Evolutionary conservation across 2,113 vertebrate genomes (phyloP).

Genomic region (Psettodes erumei): DNA sequence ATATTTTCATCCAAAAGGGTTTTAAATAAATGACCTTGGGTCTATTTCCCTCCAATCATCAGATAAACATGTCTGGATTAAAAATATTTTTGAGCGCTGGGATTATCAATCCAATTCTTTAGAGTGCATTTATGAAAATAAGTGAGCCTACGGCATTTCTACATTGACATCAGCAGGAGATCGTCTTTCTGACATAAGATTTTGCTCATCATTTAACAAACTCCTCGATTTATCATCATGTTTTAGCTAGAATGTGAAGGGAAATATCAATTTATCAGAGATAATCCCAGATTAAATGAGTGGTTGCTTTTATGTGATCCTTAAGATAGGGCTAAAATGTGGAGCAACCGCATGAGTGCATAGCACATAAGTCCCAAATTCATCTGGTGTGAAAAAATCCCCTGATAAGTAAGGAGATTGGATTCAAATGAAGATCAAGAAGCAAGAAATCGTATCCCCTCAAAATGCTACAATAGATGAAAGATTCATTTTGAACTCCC

Average conservation of each 20-base stretch:
- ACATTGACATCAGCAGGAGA: constrained; percentile 27
- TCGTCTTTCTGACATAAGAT: constrained; percentile 39
- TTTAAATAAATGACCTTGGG: constrained; percentile 44
- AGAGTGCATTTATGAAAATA: constrained; percentile 68
- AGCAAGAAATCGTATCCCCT: neutral
- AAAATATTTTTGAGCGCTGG: constrained; percentile 55
- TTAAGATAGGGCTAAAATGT: constrained; percentile 15
- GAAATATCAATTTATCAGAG: constrained; percentile 20
- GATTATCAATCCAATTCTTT: constrained; percentile 75
- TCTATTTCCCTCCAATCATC: constrained; percentile 30
- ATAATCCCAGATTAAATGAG: constrained; percentile 31
- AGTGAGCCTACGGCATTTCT: constrained; percentile 37
- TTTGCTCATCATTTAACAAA: constrained; percentile 19
- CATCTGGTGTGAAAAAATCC: constrained; percentile 1
- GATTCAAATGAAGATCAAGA: too few relatives aligned
- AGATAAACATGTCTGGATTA: constrained; percentile 63
- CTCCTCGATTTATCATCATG: constrained; percentile 22
- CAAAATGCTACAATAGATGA: constrained; percentile 7
- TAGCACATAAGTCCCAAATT: neutral
- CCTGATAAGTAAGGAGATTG: neutral
- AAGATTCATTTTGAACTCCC: neutral
- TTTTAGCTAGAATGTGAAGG: constrained; percentile 6
- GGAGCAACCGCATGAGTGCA: neutral
- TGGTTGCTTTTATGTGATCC: constrained; percentile 11
- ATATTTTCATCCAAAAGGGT: constrained; percentile 39